Evolutionary conservation across 2,797 vertebrate genomes (phyloP).

Genomic region (Hippopotamyrus pictus): DNA sequence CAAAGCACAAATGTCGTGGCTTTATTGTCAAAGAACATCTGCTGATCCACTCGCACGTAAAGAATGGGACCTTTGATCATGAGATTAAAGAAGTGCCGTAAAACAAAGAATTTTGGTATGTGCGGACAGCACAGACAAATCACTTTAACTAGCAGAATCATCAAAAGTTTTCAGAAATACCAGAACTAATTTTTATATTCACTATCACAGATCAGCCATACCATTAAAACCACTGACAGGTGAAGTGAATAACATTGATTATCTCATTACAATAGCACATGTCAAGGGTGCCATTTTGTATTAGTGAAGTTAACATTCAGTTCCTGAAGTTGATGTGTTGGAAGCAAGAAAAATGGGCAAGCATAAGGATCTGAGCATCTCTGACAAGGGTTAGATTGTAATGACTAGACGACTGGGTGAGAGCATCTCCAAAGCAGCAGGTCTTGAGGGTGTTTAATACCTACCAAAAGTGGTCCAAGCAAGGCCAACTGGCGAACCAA

Average conservation of each 20-base stretch:
- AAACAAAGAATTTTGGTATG: background rate
- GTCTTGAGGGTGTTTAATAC: background rate
- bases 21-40: background rate
- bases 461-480: background rate
- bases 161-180: background rate
- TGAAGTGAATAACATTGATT: background rate
- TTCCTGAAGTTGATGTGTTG: background rate
- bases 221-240: background rate
- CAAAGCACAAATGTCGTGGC: background rate
- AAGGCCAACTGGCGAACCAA: background rate
- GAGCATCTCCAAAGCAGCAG: background rate
- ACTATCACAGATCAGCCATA: background rate
- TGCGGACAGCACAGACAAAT: background rate
- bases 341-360: background rate
- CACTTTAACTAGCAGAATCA: background rate
- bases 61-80: background rate
- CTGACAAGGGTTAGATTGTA: background rate
- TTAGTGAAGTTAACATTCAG: background rate
- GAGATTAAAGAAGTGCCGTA: background rate
- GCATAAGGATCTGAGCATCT: background rate
- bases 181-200: background rate
- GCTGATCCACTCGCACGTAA: background rate
- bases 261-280: background rate
- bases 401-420: background rate
- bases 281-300: background rate